These are phyloP conservation scores for Hyphantria cunea DNA, from an alignment of 1,140 invertebrate genomes.

Conservation along the genomic window DNA sequence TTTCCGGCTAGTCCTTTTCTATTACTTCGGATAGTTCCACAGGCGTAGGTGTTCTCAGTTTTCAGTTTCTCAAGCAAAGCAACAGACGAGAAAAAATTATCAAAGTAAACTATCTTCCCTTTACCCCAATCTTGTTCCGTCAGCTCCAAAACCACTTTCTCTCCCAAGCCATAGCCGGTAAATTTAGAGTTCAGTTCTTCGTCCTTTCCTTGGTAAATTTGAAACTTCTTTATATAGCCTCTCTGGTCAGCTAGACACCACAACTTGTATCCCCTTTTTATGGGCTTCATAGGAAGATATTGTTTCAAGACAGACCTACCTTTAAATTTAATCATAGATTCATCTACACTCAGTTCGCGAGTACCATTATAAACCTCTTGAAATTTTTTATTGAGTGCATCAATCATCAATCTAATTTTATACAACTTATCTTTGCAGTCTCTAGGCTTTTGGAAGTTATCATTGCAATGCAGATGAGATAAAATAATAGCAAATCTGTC, in stretches of 20 bases:
- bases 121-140: conserved; percentile 51
- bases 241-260: conserved; percentile 59
- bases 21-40: neutral
- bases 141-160: conserved; percentile 54
- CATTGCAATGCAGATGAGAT: conserved; percentile 52
- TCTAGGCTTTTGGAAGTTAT: conserved; percentile 38
- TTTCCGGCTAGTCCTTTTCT: conserved; percentile 34
- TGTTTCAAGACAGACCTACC: conserved; percentile 68
- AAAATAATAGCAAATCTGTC: no score
- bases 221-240: conserved; percentile 68
- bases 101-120: conserved; percentile 39
- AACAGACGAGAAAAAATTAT: conserved; percentile 59
- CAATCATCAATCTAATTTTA: conserved; percentile 44
- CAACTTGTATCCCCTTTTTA: conserved; percentile 75
- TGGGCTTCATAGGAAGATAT: conserved; percentile 76
- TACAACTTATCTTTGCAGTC: conserved; percentile 47
- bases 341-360: conserved; percentile 51
- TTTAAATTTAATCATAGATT: conserved; percentile 66
- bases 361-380: conserved; percentile 41
- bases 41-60: neutral
- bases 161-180: conserved; percentile 54
- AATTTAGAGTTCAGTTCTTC: conserved; percentile 43
- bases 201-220: conserved; percentile 71
- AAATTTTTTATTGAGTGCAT: conserved; percentile 46
- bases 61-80: conserved; percentile 44